These are phyloP conservation scores for Mesocentrotus franciscanus DNA, from an alignment of 53 echinoderm and acorn worm species.

Conservation along the genomic window DNA sequence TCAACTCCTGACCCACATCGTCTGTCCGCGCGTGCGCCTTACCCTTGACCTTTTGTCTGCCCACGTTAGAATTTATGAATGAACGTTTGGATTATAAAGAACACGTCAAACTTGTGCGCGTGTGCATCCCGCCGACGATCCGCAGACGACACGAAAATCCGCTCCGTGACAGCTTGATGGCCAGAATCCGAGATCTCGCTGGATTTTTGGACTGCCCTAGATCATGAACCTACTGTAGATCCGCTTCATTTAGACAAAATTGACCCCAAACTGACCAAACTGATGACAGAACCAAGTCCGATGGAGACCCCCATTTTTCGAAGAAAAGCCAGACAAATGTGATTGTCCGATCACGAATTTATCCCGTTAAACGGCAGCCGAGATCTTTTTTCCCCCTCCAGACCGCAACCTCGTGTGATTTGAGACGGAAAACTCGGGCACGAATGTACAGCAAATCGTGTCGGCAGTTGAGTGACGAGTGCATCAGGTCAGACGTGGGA, in stretches of 20 bases:
- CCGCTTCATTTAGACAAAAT: conserved; percentile 62
- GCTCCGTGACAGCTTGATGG: conserved; percentile 39
- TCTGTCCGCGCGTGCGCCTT: conserved; percentile 24
- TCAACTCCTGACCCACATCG: conserved; percentile 14
- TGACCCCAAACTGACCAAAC: conserved; percentile 56
- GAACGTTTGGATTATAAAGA: neutral
- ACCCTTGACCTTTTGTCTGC: conserved; percentile 35
- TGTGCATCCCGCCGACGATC: neutral
- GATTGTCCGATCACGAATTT: conserved; percentile 48
- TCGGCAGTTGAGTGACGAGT: conserved; percentile 6
- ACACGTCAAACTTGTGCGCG: neutral
- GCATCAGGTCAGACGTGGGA: conserved; percentile 13
- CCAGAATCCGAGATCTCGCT: neutral
- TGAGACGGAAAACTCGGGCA: conserved; percentile 41
- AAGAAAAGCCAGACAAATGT: conserved; percentile 25
- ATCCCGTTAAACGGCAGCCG: neutral
- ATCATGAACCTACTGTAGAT: no score
- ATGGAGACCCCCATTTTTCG: conserved; percentile 14
- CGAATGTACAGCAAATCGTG: conserved; percentile 27
- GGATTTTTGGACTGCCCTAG: conserved; percentile 59
- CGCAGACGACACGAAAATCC: conserved; percentile 34
- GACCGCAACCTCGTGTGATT: neutral
- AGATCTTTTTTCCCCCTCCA: neutral
- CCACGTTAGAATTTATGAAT: conserved; percentile 60
- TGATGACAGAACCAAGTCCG: conserved; percentile 29